A percentile compares a stretch with the other conserved stretches of the same genome.
These are phyloP conservation scores for Leucophora obtusa DNA, from an alignment of 2,888 invertebrate species.

Conservation along the genomic window DNA sequence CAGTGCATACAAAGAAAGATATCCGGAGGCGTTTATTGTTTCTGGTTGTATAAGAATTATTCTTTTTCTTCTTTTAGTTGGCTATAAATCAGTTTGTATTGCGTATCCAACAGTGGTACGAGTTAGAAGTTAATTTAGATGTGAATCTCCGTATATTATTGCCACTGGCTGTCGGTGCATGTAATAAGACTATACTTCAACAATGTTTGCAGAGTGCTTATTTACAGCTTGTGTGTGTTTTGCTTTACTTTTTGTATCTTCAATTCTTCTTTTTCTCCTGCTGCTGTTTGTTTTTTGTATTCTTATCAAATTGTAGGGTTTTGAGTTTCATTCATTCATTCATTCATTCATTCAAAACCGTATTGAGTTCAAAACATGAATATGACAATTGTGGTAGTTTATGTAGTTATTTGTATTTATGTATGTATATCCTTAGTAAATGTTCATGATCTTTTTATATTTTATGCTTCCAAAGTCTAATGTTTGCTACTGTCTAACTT, in stretches of 20 bases:
- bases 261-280: background rate
- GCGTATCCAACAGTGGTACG: conserved; percentile 31
- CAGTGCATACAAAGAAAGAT: conserved; percentile 7
- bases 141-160: conserved; percentile 8
- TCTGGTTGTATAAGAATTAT: conserved; percentile 33
- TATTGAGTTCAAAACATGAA: conserved; percentile 11
- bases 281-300: conserved; percentile 1
- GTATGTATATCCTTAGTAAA: conserved; percentile 3
- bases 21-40: conserved; percentile 52
- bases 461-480: conserved; percentile 19
- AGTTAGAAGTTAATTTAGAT: conserved; percentile 7
- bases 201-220: conserved; percentile 39
- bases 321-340: too few species aligned
- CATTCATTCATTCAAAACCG: background rate
- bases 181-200: conserved; percentile 30
- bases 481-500: background rate
- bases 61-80: conserved; percentile 23
- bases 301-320: background rate
- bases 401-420: background rate
- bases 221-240: conserved; percentile 16
- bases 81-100: conserved; percentile 50
- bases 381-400: conserved; percentile 19
- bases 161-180: conserved; percentile 36
- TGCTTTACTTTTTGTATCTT: conserved; percentile 1
- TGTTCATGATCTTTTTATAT: conserved; percentile 21